Percentiles rank a stretch among this genome's conserved stretches.
phyloP scores from a whole-genome alignment of 2,113 vertebrate genomes.

The Alligator mississippiensis region DNA sequence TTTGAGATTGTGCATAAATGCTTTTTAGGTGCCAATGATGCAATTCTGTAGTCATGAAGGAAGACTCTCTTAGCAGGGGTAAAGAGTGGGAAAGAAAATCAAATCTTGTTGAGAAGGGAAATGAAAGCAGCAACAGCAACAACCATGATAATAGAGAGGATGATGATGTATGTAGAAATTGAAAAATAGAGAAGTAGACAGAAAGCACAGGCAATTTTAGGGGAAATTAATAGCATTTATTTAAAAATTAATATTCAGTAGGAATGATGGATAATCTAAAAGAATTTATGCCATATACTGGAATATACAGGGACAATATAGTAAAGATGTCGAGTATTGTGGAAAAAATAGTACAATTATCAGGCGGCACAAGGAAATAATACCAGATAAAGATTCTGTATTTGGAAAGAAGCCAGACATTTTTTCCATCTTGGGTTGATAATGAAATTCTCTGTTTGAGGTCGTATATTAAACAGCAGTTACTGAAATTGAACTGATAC shows the following conservation, averaged over 20 bases:
- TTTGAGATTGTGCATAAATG: not conserved
- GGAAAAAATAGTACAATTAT: no score
- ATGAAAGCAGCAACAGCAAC: slow-evolving; percentile 3
- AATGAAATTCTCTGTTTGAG: no score
- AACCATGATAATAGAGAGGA: not conserved
- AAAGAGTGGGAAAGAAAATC: not conserved
- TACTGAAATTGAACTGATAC: no score
- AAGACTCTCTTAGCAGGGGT: not conserved
- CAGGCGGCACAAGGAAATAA: no score
- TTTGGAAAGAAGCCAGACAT: no score
- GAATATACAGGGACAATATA: no score
- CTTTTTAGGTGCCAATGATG: slow-evolving; percentile 18
- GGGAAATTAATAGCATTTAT: not conserved
- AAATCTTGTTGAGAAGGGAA: slow-evolving; percentile 8
- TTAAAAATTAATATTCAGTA: not conserved
- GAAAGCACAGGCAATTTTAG: not conserved
- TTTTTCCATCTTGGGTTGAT: no score
- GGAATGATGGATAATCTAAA: not conserved
- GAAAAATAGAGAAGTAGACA: not conserved
- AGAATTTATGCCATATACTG: not conserved
- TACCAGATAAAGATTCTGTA: no score
- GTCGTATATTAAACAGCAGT: no score
- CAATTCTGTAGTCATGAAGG: slow-evolving; percentile 6
- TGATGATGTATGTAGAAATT: not conserved
- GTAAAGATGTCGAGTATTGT: no score